Evolutionary conservation across 2,113 vertebrate species (phyloP).

Genomic region (Cettia cetti): DNA sequence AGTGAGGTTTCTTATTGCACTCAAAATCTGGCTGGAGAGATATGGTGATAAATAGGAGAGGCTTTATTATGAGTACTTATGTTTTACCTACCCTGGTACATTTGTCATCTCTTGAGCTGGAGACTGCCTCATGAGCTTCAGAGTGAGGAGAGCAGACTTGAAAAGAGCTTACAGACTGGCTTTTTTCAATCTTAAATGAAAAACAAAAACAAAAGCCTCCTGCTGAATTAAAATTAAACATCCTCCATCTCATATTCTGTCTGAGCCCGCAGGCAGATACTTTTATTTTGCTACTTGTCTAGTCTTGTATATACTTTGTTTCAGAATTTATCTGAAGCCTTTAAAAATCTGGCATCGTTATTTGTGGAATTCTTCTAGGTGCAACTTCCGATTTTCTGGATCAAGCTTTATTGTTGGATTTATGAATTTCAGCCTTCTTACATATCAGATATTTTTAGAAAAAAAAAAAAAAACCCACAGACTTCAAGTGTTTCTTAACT

Average conservation of each 20-base stretch:
- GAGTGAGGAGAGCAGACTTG: neutral
- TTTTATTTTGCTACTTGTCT: conserved; percentile 24
- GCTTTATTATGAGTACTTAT: neutral
- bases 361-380: neutral
- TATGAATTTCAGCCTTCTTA: neutral
- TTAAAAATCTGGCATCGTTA: neutral
- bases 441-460: accelerated
- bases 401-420: neutral
- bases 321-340: neutral
- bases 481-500: neutral
- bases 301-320: neutral
- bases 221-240: neutral
- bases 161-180: neutral
- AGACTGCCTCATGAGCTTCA: neutral
- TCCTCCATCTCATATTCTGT: neutral
- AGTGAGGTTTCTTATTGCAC: neutral
- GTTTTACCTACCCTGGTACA: neutral
- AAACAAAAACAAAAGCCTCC: neutral
- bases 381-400: neutral
- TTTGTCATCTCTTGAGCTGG: neutral
- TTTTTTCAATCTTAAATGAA: neutral
- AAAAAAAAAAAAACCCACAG: accelerated
- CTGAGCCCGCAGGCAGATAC: conserved; percentile 3
- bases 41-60: neutral
- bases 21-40: neutral